Conservation (phyloP, 2,797 vertebrate species). For the Crypturellus tataupa region DNA sequence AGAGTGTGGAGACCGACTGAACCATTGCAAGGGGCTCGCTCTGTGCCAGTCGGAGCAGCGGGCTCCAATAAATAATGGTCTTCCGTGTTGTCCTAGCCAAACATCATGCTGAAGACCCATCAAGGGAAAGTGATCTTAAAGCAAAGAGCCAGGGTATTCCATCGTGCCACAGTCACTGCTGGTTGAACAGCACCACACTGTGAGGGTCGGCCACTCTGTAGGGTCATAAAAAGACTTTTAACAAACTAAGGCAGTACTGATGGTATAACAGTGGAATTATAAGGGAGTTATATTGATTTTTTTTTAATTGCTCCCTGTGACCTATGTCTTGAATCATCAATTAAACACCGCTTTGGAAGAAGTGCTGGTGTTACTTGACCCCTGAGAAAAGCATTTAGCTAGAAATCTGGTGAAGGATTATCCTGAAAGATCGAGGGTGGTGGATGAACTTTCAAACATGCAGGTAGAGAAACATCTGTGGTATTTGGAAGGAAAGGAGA, state of each 20-base stretch:
- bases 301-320: background rate
- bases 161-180: accelerated
- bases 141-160: background rate
- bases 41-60: background rate
- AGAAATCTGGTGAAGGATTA: background rate
- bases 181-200: background rate
- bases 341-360: background rate
- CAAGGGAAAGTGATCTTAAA: background rate
- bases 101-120: background rate
- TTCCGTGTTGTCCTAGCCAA: background rate
- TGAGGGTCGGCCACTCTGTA: background rate
- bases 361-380: background rate
- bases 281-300: background rate
- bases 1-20: background rate
- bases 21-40: background rate
- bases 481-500: background rate
- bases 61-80: background rate
- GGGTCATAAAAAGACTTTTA: background rate
- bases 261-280: accelerated
- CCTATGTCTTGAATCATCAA: accelerated
- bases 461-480: background rate
- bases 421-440: background rate
- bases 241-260: background rate
- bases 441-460: background rate
- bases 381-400: background rate